These are phyloP conservation scores for Valencia hispanica DNA, from an alignment of 2,797 vertebrate species.

Conservation along the genomic window DNA sequence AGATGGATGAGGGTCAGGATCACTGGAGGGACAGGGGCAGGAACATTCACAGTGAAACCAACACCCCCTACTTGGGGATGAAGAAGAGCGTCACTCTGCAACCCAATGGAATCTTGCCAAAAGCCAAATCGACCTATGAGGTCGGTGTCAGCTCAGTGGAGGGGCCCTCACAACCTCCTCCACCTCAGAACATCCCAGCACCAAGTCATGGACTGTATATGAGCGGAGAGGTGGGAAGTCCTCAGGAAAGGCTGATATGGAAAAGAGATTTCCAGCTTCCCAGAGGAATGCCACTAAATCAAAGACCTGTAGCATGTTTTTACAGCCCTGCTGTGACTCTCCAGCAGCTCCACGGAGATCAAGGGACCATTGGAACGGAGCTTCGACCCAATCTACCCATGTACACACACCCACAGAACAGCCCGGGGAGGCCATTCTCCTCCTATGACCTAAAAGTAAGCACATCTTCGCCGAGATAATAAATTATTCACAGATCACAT, in stretches of 20 bases:
- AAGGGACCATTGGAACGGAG: conserved; percentile 61
- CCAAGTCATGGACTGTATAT: conserved; percentile 70
- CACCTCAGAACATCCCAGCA: conserved; percentile 69
- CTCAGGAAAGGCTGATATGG: conserved; percentile 78
- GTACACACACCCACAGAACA: conserved; percentile 86
- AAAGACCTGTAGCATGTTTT: conserved; percentile 88
- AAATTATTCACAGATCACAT: conserved; percentile 44
- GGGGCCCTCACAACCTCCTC: conserved; percentile 49
- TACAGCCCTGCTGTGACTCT: conserved; percentile 78
- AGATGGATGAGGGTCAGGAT: conserved; percentile 79
- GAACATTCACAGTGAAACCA: conserved; percentile 85
- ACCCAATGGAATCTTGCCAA: conserved; percentile 87
- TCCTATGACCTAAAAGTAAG: conserved; percentile 90
- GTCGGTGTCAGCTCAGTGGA: conserved; percentile 80
- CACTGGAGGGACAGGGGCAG: conserved; percentile 86
- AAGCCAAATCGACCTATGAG: conserved; percentile 90
- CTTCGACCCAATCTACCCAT: conserved; percentile 82
- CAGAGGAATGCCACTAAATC: conserved; percentile 76
- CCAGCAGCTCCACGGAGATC: conserved; percentile 73
- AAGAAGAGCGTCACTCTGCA: conserved; percentile 82
- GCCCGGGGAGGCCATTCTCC: conserved; percentile 84
- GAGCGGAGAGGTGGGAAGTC: conserved; percentile 71
- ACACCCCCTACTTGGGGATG: conserved; percentile 88
- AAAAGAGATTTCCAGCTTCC: conserved; percentile 80
- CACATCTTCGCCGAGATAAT: conserved; percentile 29